Evolutionary conservation across 2,888 invertebrate genomes (phyloP), one percentile per base, ranked within the genome.

Genomic region (Eumacrocentrus americanus): DNA sequence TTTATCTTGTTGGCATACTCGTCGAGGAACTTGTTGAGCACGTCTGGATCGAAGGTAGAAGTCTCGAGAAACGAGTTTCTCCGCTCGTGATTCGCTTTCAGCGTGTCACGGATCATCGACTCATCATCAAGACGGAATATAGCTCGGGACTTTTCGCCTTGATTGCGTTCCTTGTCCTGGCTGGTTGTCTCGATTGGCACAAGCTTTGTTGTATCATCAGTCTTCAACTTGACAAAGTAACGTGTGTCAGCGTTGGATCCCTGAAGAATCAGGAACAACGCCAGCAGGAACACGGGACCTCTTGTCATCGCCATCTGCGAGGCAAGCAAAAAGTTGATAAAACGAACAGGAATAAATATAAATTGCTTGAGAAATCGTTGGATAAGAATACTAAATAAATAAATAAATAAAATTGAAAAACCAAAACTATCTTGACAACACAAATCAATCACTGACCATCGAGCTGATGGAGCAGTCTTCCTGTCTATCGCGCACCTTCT

Each of bases 1-100:
- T 80, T 86, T 1, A 86, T 77, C 72, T 85, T 86, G 12, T 84
- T 86, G 0, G 86, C 84, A 71, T 88, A 88, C 29, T 85, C 84
- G 63, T 85, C 81, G 56, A 88, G 82, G 68, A 87, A 86, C 67
- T 88, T 86, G 63, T 88, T 86, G 14, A 88, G 76, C 42, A 85
- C 84, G 62, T 86, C 86, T 2, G 88, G 86, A 66, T 82, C 81
- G 65, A 82, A 82, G 3, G 82, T 82, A 3, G 82, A 81, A 11
- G 77, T 70, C 53, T 78, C 70, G 59, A 70, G n/a, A 62, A 74
- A 71, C 18, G 67, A 67, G 65, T 74, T 72, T 38, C 71, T 71
- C 35, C 70, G 64, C 18, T 73, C 71, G 29, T 67, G 65, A 63
- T 72, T 71, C 20, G 57, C 60, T 54, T 63, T 68, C 25, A 68